Evolutionary conservation across 2,888 invertebrate genomes (phyloP), one percentile per base, ranked within the genome.

Genomic region (Smittia aterrima): DNA sequence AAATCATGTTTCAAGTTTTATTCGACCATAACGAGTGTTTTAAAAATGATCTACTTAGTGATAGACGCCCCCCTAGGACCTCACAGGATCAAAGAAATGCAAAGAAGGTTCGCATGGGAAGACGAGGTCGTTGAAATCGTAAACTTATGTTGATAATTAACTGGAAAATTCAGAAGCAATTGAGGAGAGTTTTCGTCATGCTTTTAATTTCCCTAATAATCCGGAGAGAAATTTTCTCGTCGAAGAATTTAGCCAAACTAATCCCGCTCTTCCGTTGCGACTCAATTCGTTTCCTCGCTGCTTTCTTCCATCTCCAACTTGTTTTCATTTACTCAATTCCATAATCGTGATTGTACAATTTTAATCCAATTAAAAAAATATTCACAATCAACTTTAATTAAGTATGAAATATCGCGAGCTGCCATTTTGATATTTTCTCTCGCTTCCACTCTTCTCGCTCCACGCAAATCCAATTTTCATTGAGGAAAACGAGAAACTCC

Each of bases 311-410:
- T 3, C 32, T 32, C 32, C 32, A 32, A 9, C 32, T 9, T 6
- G 9, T 32, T 32, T 9, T 32, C 32, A 32, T 32, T 32, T 32
- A 9, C 47, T 47, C 16, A 47, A 47, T 16, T 47, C 47, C 4
- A 47, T 18, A 22, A 58, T 58, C 58, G 58, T 58, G 58, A 58
- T 58, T 9, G 22, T 13, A 47, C 47, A 47, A 47, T 47, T 47
- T 22, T 58, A 58, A 58, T 58, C 58, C 58, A 58, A 58, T 58
- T 58, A 58, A 58, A 58, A 58, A 47, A 32, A 32, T 32, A 58
- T 18, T 18, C 22, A 22, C 58, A 58, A 58, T 58, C 58, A 58
- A 58, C 20, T 58, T 58, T 58, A 58, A 58, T 58, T 58, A 58
- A 58, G 20, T 22, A 58, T 22, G 22, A 22, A 58, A 58, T 47